phyloP scores from a whole-genome alignment of 1,140 invertebrate genomes.

The Chironomus tepperi region DNA sequence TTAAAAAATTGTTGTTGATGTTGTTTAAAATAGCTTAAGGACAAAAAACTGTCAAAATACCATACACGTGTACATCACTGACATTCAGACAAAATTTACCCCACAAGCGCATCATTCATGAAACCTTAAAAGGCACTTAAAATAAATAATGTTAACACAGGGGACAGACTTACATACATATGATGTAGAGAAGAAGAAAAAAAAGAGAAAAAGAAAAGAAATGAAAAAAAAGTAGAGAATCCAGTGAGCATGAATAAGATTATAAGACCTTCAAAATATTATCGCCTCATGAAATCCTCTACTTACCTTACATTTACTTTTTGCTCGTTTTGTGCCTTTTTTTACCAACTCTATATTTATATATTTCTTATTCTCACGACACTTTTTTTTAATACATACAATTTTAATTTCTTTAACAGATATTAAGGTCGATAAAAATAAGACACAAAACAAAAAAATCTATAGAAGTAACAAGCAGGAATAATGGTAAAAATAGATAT shows the following conservation, averaged over 20 bases:
- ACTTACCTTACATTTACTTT: not conserved
- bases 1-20: too few species aligned
- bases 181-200: not conserved
- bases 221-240: constrained; percentile 4
- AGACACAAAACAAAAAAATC: too few species aligned
- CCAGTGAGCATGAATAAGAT: constrained; percentile 4
- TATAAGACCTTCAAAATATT: constrained; percentile 22
- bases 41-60: too few species aligned
- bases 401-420: too few species aligned
- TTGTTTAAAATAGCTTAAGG: too few species aligned
- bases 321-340: too few species aligned
- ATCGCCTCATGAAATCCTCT: not conserved
- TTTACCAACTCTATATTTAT: too few species aligned
- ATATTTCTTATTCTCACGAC: too few species aligned
- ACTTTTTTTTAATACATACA: too few species aligned
- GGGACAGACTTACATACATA: not conserved
- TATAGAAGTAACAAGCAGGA: not conserved
- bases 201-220: not conserved
- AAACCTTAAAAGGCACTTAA: constrained; percentile 8
- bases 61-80: too few species aligned
- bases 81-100: too few species aligned
- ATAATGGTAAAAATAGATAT: not conserved
- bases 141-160: constrained; percentile 10
- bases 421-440: too few species aligned
- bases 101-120: not conserved